Evolutionary conservation across 2,113 vertebrate species (phyloP), one percentile per base, ranked within the genome.

Genomic region (Strix aluco): DNA sequence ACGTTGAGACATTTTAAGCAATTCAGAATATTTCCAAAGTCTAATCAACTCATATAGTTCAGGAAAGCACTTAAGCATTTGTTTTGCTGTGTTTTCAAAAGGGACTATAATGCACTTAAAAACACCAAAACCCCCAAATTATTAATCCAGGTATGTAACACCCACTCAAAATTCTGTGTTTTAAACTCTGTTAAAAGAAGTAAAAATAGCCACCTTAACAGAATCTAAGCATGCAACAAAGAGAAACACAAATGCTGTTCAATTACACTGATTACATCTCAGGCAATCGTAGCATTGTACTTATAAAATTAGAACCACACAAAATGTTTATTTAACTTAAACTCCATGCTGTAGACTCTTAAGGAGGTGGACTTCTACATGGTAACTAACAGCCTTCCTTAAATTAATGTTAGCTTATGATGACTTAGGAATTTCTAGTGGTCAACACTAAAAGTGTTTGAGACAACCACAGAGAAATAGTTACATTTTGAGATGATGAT

Each of bases 81-180:
- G 12, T 55, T 85, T 55, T 67, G 12, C 13, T 19, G 4, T 10
- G 13, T 32, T 66, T 62, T 79, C 42, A 34, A 67, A 67, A 66
- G 10, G 13, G 11, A 26, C 4, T 32, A 30, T 6, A 44, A 86
- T 4, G 6, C 9, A 34, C 42, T 23, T 49, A 3, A 19, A 61
- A 58, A 47, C 22, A 57, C 7, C 6, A 57, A 52, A 26, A 0
- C 0, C 4, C 10, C 7, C 6, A 7, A 13, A n/a, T 55, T 38
- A 34, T 42, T 55, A 54, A 47, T n/a, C 51, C 49, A 65, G 10
- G 5, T 42, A 22, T 42, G 27, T 13, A 49, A 47, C 23, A 38
- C 18, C 47, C 47, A 5, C 21, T 49, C 44, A 46, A 21, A 57
- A 51, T 66, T 36, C 25, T 61, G 0, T 20, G 51, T 52, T 63